phyloP scores from a whole-genome alignment of 2,797 vertebrate genomes.

The Alosa sapidissima region DNA sequence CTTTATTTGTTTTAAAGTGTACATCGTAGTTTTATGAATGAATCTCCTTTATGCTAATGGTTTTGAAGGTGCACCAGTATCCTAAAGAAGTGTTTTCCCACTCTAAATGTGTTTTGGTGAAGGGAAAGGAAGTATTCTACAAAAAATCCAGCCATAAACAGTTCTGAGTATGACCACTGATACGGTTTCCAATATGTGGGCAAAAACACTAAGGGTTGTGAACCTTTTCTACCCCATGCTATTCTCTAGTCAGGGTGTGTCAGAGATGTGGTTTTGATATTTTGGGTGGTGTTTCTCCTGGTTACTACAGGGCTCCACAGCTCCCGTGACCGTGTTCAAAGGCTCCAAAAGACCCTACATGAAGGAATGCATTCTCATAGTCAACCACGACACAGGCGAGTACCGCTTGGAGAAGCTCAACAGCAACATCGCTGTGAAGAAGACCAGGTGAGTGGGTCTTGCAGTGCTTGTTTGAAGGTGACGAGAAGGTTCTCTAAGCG shows the following conservation, averaged over 20 bases:
- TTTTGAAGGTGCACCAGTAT: too few relatives aligned
- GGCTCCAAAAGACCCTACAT: slow-evolving; percentile 96
- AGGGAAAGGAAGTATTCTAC: too few relatives aligned
- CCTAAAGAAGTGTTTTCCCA: too few relatives aligned
- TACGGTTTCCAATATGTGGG: neutral
- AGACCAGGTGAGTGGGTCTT: slow-evolving; percentile 83
- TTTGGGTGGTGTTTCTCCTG: slow-evolving; percentile 46
- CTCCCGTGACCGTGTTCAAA: slow-evolving; percentile 97
- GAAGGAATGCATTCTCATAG: slow-evolving; percentile 97
- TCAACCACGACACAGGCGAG: slow-evolving; percentile 98
- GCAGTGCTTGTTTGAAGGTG: neutral
- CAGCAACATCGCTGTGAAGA: slow-evolving; percentile 98
- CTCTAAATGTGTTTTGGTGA: too few relatives aligned
- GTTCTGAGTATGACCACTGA: neutral
- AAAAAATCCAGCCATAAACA: too few relatives aligned
- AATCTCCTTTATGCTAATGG: neutral
- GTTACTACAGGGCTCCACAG: slow-evolving; percentile 84
- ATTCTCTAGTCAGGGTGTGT: neutral
- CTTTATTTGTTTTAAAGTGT: neutral
- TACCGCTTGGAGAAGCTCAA: slow-evolving; percentile 96
- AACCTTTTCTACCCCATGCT: neutral
- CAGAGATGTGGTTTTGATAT: neutral
- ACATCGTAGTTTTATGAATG: neutral
- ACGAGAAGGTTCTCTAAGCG: too few relatives aligned
- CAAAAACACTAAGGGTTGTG: neutral